These are phyloP conservation scores for Orthosia incerta DNA, from an alignment of 2,888 invertebrate species.

Conservation along the genomic window DNA sequence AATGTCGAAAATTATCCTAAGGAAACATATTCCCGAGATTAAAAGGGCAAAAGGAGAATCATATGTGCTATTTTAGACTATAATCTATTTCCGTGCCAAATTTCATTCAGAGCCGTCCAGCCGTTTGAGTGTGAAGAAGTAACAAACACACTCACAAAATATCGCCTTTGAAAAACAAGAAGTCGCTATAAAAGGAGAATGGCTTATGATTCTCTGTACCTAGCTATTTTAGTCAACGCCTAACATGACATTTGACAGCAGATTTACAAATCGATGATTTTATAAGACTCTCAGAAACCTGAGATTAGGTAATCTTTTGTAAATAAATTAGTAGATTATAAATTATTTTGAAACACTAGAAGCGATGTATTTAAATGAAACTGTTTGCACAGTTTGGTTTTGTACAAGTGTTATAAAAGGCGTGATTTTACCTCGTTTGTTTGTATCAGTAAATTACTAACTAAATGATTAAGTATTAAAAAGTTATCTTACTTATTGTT, in stretches of 20 bases:
- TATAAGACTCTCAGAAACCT: not conserved
- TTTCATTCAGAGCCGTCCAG: too few species aligned
- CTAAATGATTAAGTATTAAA: constrained; percentile 28
- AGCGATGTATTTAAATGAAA: not conserved
- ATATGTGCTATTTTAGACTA: too few species aligned
- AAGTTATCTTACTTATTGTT: too few species aligned
- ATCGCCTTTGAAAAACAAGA: not conserved
- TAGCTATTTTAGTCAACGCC: not conserved
- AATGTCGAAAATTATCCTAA: too few species aligned
- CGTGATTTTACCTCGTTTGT: not conserved
- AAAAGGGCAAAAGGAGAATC: too few species aligned
- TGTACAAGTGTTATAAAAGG: constrained; percentile 12
- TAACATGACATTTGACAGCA: not conserved
- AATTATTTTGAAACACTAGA: constrained; percentile 4
- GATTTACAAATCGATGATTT: too few species aligned
- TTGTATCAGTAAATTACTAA: constrained; percentile 22
- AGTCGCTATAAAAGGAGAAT: not conserved
- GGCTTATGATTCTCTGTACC: not conserved
- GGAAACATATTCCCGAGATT: too few species aligned
- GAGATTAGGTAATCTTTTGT: not conserved
- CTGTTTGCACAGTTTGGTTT: constrained; percentile 31
- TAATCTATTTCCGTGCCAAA: too few species aligned
- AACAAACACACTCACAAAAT: too few species aligned
- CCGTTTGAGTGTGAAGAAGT: too few species aligned
- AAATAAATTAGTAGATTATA: not conserved